Percentiles rank a stretch among this genome's conserved stretches.
phyloP scores from a whole-genome alignment of 2,113 vertebrate genomes.

The Numenius arquata region DNA sequence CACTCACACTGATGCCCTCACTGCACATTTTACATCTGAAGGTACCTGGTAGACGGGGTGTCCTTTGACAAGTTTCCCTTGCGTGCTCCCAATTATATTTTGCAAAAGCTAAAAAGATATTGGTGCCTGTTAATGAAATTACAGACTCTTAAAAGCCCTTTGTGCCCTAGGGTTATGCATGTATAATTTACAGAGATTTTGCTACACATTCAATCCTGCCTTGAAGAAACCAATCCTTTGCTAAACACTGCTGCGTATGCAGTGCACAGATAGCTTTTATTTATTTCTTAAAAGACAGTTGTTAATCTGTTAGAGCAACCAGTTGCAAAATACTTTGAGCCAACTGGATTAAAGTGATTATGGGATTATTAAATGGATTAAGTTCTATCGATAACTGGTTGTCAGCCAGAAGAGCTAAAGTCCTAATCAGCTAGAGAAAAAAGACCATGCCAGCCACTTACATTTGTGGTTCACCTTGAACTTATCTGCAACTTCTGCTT shows the following conservation, averaged over 20 bases:
- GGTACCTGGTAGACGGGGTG: background rate
- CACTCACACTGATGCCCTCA: background rate
- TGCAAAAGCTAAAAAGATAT: background rate
- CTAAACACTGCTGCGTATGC: background rate
- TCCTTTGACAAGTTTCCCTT: background rate
- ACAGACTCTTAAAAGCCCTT: background rate
- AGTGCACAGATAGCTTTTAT: conserved; percentile 19
- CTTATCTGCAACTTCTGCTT: conserved; percentile 52
- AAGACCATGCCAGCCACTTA: background rate
- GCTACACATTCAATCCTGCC: background rate
- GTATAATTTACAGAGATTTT: background rate
- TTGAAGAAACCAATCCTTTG: background rate
- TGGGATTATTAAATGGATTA: conserved; percentile 68
- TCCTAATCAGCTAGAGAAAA: conserved; percentile 45
- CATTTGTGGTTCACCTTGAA: conserved; percentile 66
- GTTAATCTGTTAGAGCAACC: conserved; percentile 48
- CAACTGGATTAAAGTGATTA: conserved; percentile 62
- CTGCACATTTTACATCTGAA: background rate
- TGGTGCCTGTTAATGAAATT: background rate
- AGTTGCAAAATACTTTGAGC: conserved; percentile 39
- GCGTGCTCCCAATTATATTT: background rate
- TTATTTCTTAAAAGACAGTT: conserved; percentile 39
- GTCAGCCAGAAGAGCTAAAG: conserved; percentile 39
- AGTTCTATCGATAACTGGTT: conserved; percentile 53
- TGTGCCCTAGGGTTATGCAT: background rate